Evolutionary conservation across 2,113 vertebrate species (phyloP), one percentile per base, ranked within the genome.

Genomic region (Steatornis caripensis): DNA sequence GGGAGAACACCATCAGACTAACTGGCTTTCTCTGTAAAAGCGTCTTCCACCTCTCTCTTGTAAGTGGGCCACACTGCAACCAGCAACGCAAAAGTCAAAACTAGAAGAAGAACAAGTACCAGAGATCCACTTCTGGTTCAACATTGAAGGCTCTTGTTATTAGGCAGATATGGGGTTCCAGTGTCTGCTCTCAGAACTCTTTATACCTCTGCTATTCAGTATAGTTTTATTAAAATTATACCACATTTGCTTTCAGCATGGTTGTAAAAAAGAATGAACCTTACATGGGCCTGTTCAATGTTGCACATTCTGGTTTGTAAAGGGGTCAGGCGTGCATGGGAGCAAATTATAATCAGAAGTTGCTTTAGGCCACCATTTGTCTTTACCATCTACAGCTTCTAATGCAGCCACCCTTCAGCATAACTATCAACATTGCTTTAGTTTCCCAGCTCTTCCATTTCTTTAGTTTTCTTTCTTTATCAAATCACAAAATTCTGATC

Each of bases 391-490:
- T 27, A 30, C 17, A 65, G 9, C 12, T 84, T 57, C 69, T 36
- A 76, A 64, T 11, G 9, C n/a, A 71, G 29, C 22, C 29, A 41
- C 10, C 3, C 39, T 45, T 12, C 18, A 84, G 48, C 36, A 64
- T 9, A 12, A 2, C 21, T 48, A 6, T 27, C 27, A 29, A 6
- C 0, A 0, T n/a, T 51, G 7, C 10, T 85, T 89, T 82, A 21
- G 15, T 62, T 71, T 95, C 20, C 39, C 41, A 87, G 30, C 5
- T 32, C 21, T 43, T 64, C 46, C 6, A 39, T 60, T 89, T 94
- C 21, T 69, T 85, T n/a, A 12, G 4, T 15, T 92, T 75, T 45
- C 9, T 84, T 87, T 75, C 30, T 71, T 85, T 30, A 74, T 4
- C 39, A 72, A 71, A 32, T 57, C 20, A 34, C 15, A 71, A 9